Evolutionary conservation across 2,888 invertebrate species (phyloP), one percentile per base, ranked within the genome.

Genomic region (Standfussiana lucernea): DNA sequence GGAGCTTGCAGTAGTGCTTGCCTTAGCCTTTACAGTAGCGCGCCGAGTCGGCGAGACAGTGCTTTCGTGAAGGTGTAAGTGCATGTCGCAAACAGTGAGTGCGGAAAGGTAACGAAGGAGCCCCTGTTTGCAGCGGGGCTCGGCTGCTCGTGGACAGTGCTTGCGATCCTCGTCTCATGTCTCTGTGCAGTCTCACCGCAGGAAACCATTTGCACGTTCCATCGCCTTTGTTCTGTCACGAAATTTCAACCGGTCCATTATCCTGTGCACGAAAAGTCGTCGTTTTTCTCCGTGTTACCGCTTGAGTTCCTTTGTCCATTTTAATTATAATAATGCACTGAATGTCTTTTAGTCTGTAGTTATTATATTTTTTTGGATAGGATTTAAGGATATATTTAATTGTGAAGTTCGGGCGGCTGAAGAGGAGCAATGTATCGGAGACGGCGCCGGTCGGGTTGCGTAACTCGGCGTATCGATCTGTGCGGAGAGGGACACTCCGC

Each of bases 381-480:
- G 35, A 79, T 62, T 62, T 68, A 75, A 72, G 37, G 67, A 72
- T 81, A 79, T 40, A 64, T 74, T 79, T 81, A 77, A 77, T 85
- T 78, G 79, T 56, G 75, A 73, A 75, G 65, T 83, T 78, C 72
- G 79, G 80, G 72, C 76, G 68, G 80, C 77, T 71, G 83, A 86
- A 88, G 79, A 90, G 86, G 88, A 89, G 90, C 87, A 88, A 88
- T 88, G 80, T 91, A 91, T 91, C 82, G 89, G 90, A 91, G 92
- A 91, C 92, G 93, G 93, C 94, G 95, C 94, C 94, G 93, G 93
- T 91, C 91, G 92, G 91, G 94, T 96, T 96, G 96, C 96, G 96
- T 96, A 96, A 96, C 96, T 93, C 89, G 90, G 82, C 91, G 94
- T 96, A 96, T 96, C 93, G 96, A 96, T 96, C 95, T 92, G 93